Conservation (phyloP, 2,888 invertebrate genomes). For the Meteorus cinctellus region DNA sequence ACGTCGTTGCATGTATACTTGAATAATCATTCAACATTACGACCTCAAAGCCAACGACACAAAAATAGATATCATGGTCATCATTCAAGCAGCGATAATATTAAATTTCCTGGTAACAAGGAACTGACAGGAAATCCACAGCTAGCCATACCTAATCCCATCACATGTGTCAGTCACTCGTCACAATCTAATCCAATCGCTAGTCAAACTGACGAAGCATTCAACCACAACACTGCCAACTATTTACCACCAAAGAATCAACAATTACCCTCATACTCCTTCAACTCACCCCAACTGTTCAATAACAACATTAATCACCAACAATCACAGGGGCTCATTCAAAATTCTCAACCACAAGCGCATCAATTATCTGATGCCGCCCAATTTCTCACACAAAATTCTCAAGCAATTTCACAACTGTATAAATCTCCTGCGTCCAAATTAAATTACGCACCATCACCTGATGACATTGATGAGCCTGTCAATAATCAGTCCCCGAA, state of each 20-base stretch:
- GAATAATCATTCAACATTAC: slow-evolving; percentile 33
- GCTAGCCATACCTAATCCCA: slow-evolving; percentile 61
- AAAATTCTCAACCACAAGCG: slow-evolving; percentile 50
- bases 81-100: slow-evolving; percentile 43
- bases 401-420: slow-evolving; percentile 67
- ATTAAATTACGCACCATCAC: slow-evolving; percentile 64
- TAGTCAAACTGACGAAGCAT: slow-evolving; percentile 67
- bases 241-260: slow-evolving; percentile 71
- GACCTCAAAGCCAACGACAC: slow-evolving; percentile 40
- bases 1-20: not conserved
- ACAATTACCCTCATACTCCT: slow-evolving; percentile 59
- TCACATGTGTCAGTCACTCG: slow-evolving; percentile 59
- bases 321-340: slow-evolving; percentile 51
- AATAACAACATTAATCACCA: slow-evolving; percentile 25
- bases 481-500: slow-evolving; percentile 52
- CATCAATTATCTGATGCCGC: slow-evolving; percentile 66
- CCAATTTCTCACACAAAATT: slow-evolving; percentile 65
- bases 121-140: slow-evolving; percentile 46
- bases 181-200: slow-evolving; percentile 64
- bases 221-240: slow-evolving; percentile 64
- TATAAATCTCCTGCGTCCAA: slow-evolving; percentile 64
- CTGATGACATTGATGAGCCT: slow-evolving; percentile 49
- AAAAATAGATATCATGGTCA: slow-evolving; percentile 47
- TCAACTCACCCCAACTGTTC: slow-evolving; percentile 36
- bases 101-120: slow-evolving; percentile 45